phyloP scores from a whole-genome alignment of 2,888 invertebrate species.

The Panorpa germanica region DNA sequence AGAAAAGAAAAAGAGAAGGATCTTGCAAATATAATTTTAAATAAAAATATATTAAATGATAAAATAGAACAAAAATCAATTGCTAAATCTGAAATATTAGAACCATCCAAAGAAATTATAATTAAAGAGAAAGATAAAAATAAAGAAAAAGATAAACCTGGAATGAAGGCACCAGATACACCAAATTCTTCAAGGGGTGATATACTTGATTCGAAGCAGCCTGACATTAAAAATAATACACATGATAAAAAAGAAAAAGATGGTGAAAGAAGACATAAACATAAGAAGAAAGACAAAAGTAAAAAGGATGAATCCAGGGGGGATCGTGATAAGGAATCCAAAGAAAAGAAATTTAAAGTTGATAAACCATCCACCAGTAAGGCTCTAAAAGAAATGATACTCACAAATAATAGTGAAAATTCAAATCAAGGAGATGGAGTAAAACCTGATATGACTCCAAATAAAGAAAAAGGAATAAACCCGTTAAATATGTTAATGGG shows the following conservation, averaged over 20 bases:
- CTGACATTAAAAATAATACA: conserved; percentile 12
- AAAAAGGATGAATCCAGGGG: conserved; percentile 32
- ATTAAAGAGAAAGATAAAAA: too few relatives aligned
- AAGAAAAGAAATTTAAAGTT: conserved; percentile 7
- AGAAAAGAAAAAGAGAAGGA: conserved; percentile 33
- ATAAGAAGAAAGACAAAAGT: conserved; percentile 46
- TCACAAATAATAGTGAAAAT: conserved; percentile 33
- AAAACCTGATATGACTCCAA: conserved; percentile 21
- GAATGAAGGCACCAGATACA: too few relatives aligned
- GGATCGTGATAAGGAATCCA: conserved; percentile 20
- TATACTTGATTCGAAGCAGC: conserved; percentile 4
- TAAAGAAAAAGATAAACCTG: too few relatives aligned
- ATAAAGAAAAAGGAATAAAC: conserved; percentile 15
- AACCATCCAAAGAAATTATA: too few relatives aligned
- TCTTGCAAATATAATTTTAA: conserved; percentile 27
- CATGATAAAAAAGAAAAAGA: conserved; percentile 32
- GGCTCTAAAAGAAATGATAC: conserved; percentile 31
- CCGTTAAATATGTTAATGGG: not conserved
- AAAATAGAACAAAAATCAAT: too few relatives aligned
- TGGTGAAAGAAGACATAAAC: conserved; percentile 36
- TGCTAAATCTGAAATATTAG: too few relatives aligned
- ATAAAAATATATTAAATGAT: conserved; percentile 29
- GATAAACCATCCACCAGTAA: conserved; percentile 21
- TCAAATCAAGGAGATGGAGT: conserved; percentile 28
- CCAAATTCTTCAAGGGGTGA: conserved; percentile 1